Evolutionary conservation across 2,888 invertebrate genomes (phyloP), one percentile per base, ranked within the genome.

Genomic region (Esperia sulphurella): DNA sequence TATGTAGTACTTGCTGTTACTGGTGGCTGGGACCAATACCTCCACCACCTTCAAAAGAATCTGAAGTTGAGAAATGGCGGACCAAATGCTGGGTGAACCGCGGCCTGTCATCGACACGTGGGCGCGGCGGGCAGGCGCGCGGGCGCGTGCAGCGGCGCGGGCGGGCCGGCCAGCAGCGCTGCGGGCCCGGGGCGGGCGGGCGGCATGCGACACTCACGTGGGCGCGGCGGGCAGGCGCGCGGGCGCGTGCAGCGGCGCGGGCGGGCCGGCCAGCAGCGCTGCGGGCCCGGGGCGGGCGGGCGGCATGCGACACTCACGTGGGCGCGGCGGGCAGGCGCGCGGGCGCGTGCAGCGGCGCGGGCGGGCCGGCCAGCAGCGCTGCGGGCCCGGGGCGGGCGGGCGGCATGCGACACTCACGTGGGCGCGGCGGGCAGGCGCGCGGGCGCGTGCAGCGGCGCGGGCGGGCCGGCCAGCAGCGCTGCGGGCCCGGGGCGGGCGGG

Each of bases 231-330:
- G 67, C 53, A 58, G 53, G 3, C 33, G 50, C 39, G 51, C 48
- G 50, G 63, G 73, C 48, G 61, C 62, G 61, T 61, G 66, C 49
- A 61, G 53, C 71, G 82, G 79, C 55, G 85, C 63, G 61, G 63
- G 62, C 51, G 48, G 80, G 74, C 12, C 83, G 30, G 76, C 82
- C 42, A 77, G 67, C 58, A 96, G 86, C 75, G 95, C 56, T 93
- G 92, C 71, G 96, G 83, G 92, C 97, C 46, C 91, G 91, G 46
- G 90, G 92, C 53, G 90, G 91, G 57, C 86, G 91, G 52, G 91
- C 93, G 94, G 82, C 97, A 95, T n/a, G n/a, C 30, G n/a, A 13
- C 48, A 63, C 69, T 54, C 13, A 79, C 75, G 69, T 66, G 48
- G 67, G 70, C 1, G 58, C 41, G 12, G 28, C 38, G 3, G 67